Percentiles rank a stretch among this genome's conserved stretches.
These are phyloP conservation scores for Antheraea yamamai DNA, from an alignment of 2,888 invertebrate genomes.

Conservation along the genomic window DNA sequence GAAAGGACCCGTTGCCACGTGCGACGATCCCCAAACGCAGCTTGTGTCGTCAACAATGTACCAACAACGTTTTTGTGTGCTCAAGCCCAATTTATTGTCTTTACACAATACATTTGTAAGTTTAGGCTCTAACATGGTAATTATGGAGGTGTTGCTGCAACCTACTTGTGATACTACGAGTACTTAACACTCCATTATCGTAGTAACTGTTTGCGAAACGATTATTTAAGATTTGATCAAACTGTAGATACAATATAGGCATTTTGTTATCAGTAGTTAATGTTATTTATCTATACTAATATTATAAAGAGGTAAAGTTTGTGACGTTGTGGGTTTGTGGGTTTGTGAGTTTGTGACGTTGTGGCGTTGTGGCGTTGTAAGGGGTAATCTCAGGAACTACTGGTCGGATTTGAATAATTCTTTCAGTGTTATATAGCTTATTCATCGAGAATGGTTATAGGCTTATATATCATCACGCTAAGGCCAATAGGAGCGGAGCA, in stretches of 20 bases:
- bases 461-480: no score
- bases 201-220: constrained; percentile 3
- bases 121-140: constrained; percentile 25
- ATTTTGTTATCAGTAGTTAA: not conserved
- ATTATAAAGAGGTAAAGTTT: no score
- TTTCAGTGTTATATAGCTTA: no score
- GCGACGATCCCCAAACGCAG: constrained; percentile 44
- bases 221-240: not conserved
- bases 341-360: no score
- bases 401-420: no score
- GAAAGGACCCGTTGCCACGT: constrained; percentile 78
- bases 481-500: no score
- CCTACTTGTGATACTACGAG: constrained; percentile 12
- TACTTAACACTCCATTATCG: constrained; percentile 20
- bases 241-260: not conserved
- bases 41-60: constrained; percentile 26
- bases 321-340: no score
- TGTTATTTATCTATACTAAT: no score
- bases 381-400: no score
- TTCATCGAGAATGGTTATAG: no score
- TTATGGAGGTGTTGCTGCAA: constrained; percentile 20
- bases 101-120: constrained; percentile 32
- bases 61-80: constrained; percentile 20
- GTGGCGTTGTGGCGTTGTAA: no score
- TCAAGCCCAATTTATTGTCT: constrained; percentile 33